Conservation (phyloP, 1,140 invertebrate species). For the Scaptomyza hsui region DNA sequence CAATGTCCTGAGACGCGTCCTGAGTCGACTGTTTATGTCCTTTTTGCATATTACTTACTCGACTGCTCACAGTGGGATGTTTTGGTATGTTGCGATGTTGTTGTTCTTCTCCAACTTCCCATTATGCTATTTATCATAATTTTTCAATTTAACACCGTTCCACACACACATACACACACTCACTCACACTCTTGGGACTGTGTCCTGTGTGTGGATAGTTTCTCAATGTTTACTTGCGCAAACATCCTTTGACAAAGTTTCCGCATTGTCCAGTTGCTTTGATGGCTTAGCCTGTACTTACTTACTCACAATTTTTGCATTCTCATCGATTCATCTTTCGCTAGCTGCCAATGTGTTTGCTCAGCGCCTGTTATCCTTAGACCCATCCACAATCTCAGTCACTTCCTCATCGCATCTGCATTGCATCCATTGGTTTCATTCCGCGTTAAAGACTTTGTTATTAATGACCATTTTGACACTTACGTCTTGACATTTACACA, state of each 20-base stretch:
- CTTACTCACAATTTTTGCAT: conserved; percentile 76
- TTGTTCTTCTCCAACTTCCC: conserved; percentile 58
- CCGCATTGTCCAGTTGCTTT: conserved; percentile 75
- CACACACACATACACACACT: conserved; percentile 12
- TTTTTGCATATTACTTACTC: conserved; percentile 62
- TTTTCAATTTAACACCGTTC: conserved; percentile 82
- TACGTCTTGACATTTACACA: conserved; percentile 83
- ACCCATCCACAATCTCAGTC: conserved; percentile 6
- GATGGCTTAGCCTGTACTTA: conserved; percentile 65
- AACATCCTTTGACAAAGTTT: conserved; percentile 81
- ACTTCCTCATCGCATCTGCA: conserved; percentile 24
- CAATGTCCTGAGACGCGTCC: conserved; percentile 29
- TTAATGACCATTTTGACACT: conserved; percentile 84
- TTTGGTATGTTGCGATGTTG: conserved; percentile 43
- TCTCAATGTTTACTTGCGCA: conserved; percentile 73
- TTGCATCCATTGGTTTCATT: conserved; percentile 30
- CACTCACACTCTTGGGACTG: conserved; percentile 17
- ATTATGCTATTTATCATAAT: conserved; percentile 83
- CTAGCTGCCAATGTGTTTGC: conserved; percentile 62
- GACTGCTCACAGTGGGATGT: conserved; percentile 61
- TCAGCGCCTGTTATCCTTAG: conserved; percentile 33
- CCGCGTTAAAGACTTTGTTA: conserved; percentile 68
- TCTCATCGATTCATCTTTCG: conserved; percentile 77
- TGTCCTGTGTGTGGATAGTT: conserved; percentile 55
- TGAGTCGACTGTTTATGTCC: conserved; percentile 50